Percentiles rank a stretch among this genome's conserved stretches.
Conservation (phyloP, 2,888 invertebrate genomes). For the Scaptomyza parva region DNA sequence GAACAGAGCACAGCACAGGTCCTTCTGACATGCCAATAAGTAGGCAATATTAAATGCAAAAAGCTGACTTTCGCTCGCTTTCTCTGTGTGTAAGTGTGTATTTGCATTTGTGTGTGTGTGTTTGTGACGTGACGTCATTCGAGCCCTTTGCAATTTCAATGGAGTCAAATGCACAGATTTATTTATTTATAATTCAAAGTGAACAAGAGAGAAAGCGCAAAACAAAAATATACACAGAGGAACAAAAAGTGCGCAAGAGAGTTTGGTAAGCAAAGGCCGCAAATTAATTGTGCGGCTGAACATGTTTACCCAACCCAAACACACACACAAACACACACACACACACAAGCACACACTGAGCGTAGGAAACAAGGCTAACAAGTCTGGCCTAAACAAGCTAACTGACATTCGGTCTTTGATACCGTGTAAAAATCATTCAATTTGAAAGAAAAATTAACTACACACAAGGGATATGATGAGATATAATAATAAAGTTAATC, state of each 20-base stretch:
- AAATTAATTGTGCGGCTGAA: constrained; percentile 69
- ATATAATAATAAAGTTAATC: constrained; percentile 6
- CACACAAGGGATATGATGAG: constrained; percentile 13
- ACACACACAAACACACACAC: constrained; percentile 3
- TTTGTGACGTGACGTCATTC: constrained; percentile 59
- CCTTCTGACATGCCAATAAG: constrained; percentile 36
- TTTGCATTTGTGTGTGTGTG: not conserved
- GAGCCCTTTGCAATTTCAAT: constrained; percentile 54
- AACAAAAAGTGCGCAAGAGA: constrained; percentile 24
- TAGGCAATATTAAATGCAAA: constrained; percentile 34
- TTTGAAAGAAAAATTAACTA: not conserved
- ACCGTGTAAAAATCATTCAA: not conserved
- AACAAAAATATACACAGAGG: not conserved
- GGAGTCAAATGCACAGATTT: constrained; percentile 65
- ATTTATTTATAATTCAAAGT: constrained; percentile 69
- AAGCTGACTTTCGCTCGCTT: not conserved
- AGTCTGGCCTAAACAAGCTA: constrained; percentile 23
- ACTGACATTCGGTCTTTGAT: constrained; percentile 27
- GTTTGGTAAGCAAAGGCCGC: constrained; percentile 49
- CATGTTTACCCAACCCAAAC: constrained; percentile 38
- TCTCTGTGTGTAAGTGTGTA: no score
- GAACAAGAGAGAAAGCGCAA: not conserved
- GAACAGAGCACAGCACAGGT: no score
- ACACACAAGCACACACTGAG: constrained; percentile 2
- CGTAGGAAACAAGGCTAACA: constrained; percentile 25